Base-by-base conservation (phyloP, 2,888 invertebrate genomes). In the Neuroscelio doddi region DNA sequence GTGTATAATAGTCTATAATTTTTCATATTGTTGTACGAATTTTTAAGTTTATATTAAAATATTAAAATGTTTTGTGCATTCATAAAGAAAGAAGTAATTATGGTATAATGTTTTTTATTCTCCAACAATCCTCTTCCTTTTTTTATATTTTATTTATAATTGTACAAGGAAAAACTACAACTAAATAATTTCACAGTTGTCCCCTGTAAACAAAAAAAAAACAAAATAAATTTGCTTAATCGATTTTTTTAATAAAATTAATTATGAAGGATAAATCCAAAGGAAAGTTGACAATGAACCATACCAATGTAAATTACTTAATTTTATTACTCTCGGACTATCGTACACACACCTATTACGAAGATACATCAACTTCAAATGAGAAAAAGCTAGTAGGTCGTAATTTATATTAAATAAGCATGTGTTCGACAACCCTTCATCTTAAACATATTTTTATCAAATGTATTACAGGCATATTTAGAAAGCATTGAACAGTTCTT, bases 11-110 rank as follows among this genome's bases (percentile, higher is more conserved):
- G 90, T 90, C 89, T 91, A 91, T 91, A 92, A 91, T 91, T 91
- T 92, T 91, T 91, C 91, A 91, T 91, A 91, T 91, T 91, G 91
- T 91, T 91, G 91, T 91, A 91, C 90, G 90, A 87, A 89, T 91
- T 91, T 91, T 91, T 91, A 91, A 91, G 91, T 92, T 91, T 91
- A 91, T 91, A 91, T 91, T 91, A 91, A 91, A 91, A 91, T 90
- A 90, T 91, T 89, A 91, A 91, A 91, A 91, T 90, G 90, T 91
- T 89, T 91, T 91, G 90, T 91, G 91, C 90, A 91, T 90, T 90
- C 88, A 85, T 80, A 84, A 79, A 74, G 64, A 70, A 72, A 58
- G 61, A 53, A 51, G 29, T 21, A 50, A 34, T 10, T 10, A 30
- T 30, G 3, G 3, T 30, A 10, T 9, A 3, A 9, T 10, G 30